Percentiles rank a stretch among this genome's conserved stretches.
Conservation (phyloP, 2,113 vertebrate species). For the Mus spicilegus region DNA sequence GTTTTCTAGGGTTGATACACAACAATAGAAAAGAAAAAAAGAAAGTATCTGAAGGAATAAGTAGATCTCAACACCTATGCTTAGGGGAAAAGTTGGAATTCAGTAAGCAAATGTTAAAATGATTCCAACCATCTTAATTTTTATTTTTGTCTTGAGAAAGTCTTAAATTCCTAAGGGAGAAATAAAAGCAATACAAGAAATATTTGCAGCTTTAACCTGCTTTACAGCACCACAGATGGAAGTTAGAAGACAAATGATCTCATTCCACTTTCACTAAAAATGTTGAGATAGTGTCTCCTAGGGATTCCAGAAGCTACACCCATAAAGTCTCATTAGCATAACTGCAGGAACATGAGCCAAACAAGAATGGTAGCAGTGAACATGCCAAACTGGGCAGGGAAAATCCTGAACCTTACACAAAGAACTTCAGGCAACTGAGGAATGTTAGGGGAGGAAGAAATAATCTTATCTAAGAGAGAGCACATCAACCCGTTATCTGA, state of each 20-base stretch:
- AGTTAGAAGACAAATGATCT: neutral
- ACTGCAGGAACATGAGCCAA: no score
- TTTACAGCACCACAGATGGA: neutral
- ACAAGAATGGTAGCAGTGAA: neutral
- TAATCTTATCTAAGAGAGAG: neutral
- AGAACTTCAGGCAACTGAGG: neutral
- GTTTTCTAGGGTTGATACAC: neutral
- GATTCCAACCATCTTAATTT: neutral
- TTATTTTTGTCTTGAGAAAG: constrained; percentile 22
- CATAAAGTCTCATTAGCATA: no score
- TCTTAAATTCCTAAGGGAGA: neutral
- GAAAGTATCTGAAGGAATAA: neutral
- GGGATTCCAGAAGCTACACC: neutral
- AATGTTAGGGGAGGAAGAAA: neutral
- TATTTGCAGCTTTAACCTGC: neutral
- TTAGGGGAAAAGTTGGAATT: neutral
- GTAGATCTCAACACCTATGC: neutral
- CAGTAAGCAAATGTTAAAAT: neutral
- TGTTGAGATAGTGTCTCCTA: neutral
- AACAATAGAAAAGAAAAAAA: neutral
- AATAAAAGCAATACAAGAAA: neutral
- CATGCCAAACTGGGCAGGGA: neutral
- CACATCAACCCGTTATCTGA: neutral
- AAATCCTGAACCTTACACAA: neutral
- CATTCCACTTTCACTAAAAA: neutral